Conservation (phyloP, 2,888 invertebrate genomes). For the Diarsia rubi region DNA sequence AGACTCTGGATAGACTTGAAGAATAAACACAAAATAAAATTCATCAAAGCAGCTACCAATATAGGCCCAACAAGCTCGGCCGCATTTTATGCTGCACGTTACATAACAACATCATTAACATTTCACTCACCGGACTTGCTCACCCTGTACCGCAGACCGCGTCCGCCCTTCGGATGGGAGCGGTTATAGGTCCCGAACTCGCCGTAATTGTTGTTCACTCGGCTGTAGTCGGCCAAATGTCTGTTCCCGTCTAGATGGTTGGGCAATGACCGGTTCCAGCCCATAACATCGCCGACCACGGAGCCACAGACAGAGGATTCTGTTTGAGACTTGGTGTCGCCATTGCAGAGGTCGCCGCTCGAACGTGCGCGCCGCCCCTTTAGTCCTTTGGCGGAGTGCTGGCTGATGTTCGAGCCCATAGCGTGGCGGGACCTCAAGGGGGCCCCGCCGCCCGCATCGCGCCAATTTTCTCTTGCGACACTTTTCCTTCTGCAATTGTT, state of each 20-base stretch:
- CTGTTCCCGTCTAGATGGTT: constrained; percentile 93
- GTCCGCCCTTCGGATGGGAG: constrained; percentile 86
- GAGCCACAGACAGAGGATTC: constrained; percentile 89
- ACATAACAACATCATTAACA: constrained; percentile 30
- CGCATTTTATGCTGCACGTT: neutral
- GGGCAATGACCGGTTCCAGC: constrained; percentile 92
- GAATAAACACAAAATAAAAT: constrained; percentile 82
- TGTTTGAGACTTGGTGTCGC: constrained; percentile 88
- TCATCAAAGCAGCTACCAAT: neutral
- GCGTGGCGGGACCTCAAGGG: constrained; percentile 88
- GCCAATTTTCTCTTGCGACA: constrained; percentile 74
- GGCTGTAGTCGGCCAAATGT: constrained; percentile 89
- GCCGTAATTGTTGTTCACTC: constrained; percentile 91
- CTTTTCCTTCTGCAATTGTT: constrained; percentile 70
- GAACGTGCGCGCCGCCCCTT: constrained; percentile 94
- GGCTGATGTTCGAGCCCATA: constrained; percentile 95
- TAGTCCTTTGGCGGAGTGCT: constrained; percentile 93
- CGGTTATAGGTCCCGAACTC: constrained; percentile 87
- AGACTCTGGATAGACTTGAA: constrained; percentile 95
- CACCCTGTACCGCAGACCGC: constrained; percentile 86
- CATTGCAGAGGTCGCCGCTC: constrained; percentile 94
- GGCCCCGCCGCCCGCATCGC: constrained; percentile 87
- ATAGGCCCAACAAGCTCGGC: neutral
- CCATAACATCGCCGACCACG: constrained; percentile 89
- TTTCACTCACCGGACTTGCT: constrained; percentile 86